Evolutionary conservation across 2,797 vertebrate genomes (phyloP), one percentile per base, ranked within the genome.

Genomic region (Pristis pectinata): DNA sequence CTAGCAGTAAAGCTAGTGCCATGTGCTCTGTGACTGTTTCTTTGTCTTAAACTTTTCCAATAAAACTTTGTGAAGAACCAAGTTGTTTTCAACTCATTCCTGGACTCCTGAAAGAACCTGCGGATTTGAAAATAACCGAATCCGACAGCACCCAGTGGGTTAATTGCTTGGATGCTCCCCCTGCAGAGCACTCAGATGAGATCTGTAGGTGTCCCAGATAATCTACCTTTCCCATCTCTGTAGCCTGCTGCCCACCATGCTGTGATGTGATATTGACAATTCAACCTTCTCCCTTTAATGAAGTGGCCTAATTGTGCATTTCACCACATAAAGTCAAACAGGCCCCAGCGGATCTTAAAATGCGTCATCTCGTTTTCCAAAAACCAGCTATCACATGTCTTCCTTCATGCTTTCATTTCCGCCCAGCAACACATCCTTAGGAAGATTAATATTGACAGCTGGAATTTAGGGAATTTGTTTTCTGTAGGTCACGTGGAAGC

Each of bases 391-490:
- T 17, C 92, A 30, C 41, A 44, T 10, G 64, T 44, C 64, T 37
- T 61, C 3, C 89, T 37, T 67, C 19, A 30, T 70, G 37, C 64
- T 41, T 10, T 37, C 13, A 7, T 44, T 30, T 70, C 91, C 64
- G 37, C 10, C 37, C 34, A 44, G 70, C 70, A 30, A 94, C 92
- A 74, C 27, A 76, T 76, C 41, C 70, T 34, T 94, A 1, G 17
- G 70, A 74, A 76, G 92, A 94, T 94, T 94, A 94, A 94, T 34
- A 30, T 5, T 72, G 92, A 74, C 92, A 15, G 67, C 67, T 72
- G 92, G 70, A 94, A 94, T 94, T 74, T 44, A 41, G 70, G 30
- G 27, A 13, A 76, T 94, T 76, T 91, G 4, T 19, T 56, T 30
- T 44, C 34, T 72, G 41, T n/a, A 30, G 24, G 4, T 93, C 91